Evolutionary conservation across 2,888 invertebrate genomes (phyloP).

Genomic region (Embidobia sp.): DNA sequence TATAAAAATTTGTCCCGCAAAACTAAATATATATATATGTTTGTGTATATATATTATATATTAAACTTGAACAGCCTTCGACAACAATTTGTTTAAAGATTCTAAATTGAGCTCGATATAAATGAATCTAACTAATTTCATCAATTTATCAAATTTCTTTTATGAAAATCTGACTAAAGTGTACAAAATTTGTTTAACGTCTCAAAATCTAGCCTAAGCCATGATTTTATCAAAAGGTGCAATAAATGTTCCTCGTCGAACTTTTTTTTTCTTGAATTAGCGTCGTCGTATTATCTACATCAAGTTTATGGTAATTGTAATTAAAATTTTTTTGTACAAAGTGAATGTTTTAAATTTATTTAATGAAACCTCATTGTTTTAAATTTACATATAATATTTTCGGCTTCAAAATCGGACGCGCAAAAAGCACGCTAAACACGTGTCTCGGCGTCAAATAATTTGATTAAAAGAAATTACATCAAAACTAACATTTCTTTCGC

Average conservation of each 20-base stretch:
- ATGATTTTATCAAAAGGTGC: constrained; percentile 47
- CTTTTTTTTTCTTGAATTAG: no score
- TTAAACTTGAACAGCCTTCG: constrained; percentile 50
- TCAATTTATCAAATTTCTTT: constrained; percentile 25
- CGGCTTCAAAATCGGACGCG: neutral
- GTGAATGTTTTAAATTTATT: no score
- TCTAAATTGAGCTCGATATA: constrained; percentile 37
- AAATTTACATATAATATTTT: no score
- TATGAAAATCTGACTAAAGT: constrained; percentile 34
- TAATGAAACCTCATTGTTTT: no score
- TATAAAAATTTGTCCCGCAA: constrained; percentile 17
- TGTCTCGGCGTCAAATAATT: constrained; percentile 5
- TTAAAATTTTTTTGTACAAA: no score
- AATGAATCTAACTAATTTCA: constrained; percentile 40
- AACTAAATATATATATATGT: constrained; percentile 49
- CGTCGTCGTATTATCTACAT: neutral
- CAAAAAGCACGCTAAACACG: neutral
- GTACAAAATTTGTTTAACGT: constrained; percentile 48
- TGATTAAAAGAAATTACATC: constrained; percentile 58
- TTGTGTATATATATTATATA: no score
- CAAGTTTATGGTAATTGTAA: no score
- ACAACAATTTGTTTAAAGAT: constrained; percentile 40
- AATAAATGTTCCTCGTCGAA: constrained; percentile 26
- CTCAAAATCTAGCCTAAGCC: constrained; percentile 51
- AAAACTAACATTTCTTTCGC: constrained; percentile 29